Conservation (phyloP, 2,797 vertebrate species). For the Cossypha polioptera region DNA sequence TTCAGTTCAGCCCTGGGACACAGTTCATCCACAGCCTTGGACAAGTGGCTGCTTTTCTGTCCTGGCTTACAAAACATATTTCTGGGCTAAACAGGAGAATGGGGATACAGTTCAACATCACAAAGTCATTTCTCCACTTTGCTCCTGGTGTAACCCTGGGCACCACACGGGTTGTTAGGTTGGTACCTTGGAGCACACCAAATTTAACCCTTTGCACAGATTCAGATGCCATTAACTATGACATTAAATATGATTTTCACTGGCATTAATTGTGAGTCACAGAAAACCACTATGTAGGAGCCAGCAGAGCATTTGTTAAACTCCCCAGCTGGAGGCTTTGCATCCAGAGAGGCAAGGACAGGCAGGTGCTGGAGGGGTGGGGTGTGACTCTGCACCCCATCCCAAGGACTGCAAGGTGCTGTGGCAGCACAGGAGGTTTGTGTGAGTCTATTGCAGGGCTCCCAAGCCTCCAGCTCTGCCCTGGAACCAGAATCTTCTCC, state of each 20-base stretch:
- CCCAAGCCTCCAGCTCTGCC: neutral
- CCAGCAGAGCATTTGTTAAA: neutral
- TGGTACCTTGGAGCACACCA: neutral
- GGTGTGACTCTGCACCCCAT: accelerated
- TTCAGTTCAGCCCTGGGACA: neutral
- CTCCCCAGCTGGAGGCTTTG: neutral
- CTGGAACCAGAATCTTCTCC: neutral
- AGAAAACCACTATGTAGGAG: neutral
- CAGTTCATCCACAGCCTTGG: neutral
- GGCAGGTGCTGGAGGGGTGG: accelerated
- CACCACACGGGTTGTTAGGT: accelerated
- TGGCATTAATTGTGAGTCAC: neutral
- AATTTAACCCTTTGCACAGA: neutral
- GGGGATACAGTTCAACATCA: no score
- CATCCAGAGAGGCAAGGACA: neutral
- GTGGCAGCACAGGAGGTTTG: neutral
- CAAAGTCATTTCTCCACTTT: neutral
- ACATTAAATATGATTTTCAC: neutral
- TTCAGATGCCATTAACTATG: neutral
- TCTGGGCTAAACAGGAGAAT: no score
- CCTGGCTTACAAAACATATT: no score
- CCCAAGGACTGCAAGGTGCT: neutral
- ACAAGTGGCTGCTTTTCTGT: neutral
- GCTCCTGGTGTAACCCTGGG: neutral
- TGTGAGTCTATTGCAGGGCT: neutral